Evolutionary conservation across 1,140 invertebrate species (phyloP).

Genomic region (Pseudomyrmex flavicornis): DNA sequence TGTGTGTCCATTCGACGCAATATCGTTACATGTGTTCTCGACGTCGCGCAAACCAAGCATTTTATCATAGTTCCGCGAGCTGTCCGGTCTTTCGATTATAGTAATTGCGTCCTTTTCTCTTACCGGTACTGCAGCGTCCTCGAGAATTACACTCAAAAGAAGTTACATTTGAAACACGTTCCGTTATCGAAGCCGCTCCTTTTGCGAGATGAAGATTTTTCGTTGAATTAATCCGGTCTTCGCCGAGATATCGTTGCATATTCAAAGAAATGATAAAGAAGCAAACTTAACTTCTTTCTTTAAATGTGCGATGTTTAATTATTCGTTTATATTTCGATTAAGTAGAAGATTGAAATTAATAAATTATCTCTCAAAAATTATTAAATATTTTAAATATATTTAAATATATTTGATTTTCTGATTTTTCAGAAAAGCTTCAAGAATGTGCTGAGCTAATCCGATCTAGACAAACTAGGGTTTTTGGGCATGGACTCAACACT

Average conservation of each 20-base stretch:
- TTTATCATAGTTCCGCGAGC: constrained; percentile 46
- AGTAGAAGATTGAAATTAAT: no score
- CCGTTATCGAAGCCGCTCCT: no score
- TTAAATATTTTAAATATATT: no score
- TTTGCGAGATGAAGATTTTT: no score
- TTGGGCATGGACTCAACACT: constrained; percentile 81
- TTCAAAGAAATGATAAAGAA: no score
- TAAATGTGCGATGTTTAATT: no score
- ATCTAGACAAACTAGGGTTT: constrained; percentile 72
- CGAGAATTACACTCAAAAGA: background rate
- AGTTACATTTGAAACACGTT: background rate
- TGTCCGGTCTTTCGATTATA: constrained; percentile 22
- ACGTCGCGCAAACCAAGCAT: constrained; percentile 43
- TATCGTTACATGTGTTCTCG: constrained; percentile 42
- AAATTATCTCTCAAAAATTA: no score
- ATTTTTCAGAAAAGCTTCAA: constrained; percentile 80
- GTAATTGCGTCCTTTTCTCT: constrained; percentile 33
- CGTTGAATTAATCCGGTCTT: no score
- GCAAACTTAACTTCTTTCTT: no score
- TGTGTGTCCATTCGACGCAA: constrained; percentile 40
- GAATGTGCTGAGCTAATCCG: constrained; percentile 80
- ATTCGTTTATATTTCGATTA: no score
- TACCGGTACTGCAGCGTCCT: background rate
- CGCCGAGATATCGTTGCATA: no score
- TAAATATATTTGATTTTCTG: constrained; percentile 7